Base-by-base conservation (phyloP, 2,888 invertebrate genomes). In the Euphydryas editha region DNA sequence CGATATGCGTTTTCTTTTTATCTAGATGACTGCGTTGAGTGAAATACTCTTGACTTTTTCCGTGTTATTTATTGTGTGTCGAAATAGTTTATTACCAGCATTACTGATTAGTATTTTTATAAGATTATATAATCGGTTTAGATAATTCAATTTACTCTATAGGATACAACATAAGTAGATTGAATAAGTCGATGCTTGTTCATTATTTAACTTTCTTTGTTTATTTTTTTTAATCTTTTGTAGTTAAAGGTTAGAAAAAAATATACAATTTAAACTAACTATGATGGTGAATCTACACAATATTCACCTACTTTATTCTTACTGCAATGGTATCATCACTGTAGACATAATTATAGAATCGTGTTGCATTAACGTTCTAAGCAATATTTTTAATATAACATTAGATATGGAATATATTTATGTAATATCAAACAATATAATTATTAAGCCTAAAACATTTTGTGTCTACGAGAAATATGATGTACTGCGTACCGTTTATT, bases 21-120 rank as follows among this genome's bases (percentile, higher is more conserved):
- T 70, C 68, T 65, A 64, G 56, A 86, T 81, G 79, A 73, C 69
- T 70, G 69, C 73, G 81, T 74, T 79, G 84, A 88, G 76, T 81
- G 83, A 83, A 77, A 83, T 70, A 80, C 76, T 76, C 78, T 76
- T 85, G 78, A 81, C 75, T 75, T 77, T 87, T 82, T 87, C 83
- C 80, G 75, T 81, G 54, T 68, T 56, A 65, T 62, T 68, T 70
- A 65, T 62, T 47, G 58, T 39, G 65, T 62, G 66, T 60, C 36
- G 46, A 62, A 59, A 59, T 51, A 54, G 39, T 62, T 65, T 65
- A 70, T 47, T 49, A 39, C 10, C 57, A 37, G 20, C 39, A 20
- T 59, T 54, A 63, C 20, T 57, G 63, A 63, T 69, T 59, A 30
- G 51, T 56, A 15, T 51, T 62, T 15, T 24, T 39, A 44, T 20